A percentile compares a stretch with the other conserved stretches of the same genome.
These are phyloP conservation scores for Drosophila albomicans DNA, from an alignment of 1,140 invertebrate species.

Conservation along the genomic window DNA sequence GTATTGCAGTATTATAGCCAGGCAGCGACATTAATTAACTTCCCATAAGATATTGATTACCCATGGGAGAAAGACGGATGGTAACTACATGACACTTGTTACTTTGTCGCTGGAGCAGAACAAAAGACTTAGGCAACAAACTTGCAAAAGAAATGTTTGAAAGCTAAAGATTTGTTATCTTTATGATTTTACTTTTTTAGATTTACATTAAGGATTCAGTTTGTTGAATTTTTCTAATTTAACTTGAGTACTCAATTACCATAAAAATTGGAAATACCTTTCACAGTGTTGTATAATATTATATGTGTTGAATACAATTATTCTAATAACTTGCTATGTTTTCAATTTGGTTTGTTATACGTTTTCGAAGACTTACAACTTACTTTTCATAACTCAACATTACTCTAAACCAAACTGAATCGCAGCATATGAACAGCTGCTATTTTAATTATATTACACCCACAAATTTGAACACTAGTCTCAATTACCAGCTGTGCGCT, in stretches of 20 bases:
- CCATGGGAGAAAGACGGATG: slow-evolving; percentile 49
- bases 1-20: slow-evolving; percentile 46
- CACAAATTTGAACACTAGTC: slow-evolving; percentile 5
- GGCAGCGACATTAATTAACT: slow-evolving; percentile 65
- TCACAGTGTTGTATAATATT: no score
- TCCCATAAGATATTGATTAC: slow-evolving; percentile 80
- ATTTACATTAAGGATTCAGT: no score
- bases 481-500: slow-evolving; percentile 31
- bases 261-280: no score
- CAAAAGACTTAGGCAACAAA: slow-evolving; percentile 25
- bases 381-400: background rate
- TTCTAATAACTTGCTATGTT: background rate
- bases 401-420: background rate
- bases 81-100: slow-evolving; percentile 19
- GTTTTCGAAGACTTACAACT: background rate
- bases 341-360: background rate
- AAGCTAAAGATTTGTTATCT: no score
- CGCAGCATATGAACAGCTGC: background rate
- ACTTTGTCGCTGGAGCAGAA: slow-evolving; percentile 3
- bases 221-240: no score
- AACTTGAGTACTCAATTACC: no score
- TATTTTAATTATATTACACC: slow-evolving; percentile 11
- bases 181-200: no score
- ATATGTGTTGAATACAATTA: no score
- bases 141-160: background rate